Conservation (phyloP, 1,140 invertebrate genomes). For the Daktulosphaira vitifoliae region DNA sequence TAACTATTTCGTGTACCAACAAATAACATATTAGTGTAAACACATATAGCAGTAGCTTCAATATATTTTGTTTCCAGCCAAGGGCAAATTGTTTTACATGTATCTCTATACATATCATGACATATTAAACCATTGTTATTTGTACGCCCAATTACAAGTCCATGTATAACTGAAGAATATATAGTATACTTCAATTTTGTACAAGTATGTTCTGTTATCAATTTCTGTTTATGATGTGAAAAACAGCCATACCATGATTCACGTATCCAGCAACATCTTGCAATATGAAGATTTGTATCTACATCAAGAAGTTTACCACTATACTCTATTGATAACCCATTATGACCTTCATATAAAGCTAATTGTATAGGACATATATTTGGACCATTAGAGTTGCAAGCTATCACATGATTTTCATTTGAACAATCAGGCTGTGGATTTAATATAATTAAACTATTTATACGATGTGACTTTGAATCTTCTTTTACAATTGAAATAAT, state of each 20-base stretch:
- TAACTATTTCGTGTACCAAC: constrained; percentile 7
- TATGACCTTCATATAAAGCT: neutral
- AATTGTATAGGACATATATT: neutral
- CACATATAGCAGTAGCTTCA: neutral
- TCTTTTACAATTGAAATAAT: neutral
- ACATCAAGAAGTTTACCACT: constrained; percentile 19
- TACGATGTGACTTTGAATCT: neutral
- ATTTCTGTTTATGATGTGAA: neutral
- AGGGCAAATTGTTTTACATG: neutral
- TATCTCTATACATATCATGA: neutral
- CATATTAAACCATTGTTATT: neutral
- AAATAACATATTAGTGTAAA: constrained; percentile 14
- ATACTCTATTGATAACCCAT: too few relatives aligned
- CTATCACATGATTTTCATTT: too few relatives aligned
- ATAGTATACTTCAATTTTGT: neutral
- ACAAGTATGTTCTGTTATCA: neutral
- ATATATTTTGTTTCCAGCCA: constrained; percentile 1
- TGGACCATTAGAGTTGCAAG: neutral
- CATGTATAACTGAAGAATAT: neutral
- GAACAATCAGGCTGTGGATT: neutral
- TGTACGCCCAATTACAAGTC: neutral
- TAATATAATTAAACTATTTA: neutral
- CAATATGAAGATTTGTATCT: neutral
- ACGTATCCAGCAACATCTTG: constrained; percentile 2
- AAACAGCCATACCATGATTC: constrained; percentile 1